phyloP scores from a whole-genome alignment of 1,140 invertebrate genomes.

The Laodelphax striatellus region DNA sequence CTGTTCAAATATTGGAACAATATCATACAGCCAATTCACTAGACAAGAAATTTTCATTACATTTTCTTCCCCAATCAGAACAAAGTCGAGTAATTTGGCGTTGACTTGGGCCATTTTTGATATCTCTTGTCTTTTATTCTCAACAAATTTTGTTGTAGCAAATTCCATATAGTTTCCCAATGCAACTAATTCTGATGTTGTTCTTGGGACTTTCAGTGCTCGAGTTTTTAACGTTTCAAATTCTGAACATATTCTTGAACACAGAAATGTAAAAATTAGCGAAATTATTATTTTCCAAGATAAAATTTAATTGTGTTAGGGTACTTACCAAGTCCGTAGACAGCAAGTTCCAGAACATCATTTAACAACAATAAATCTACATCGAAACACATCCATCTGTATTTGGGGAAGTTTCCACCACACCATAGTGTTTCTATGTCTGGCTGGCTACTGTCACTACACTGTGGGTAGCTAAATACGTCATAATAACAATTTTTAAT shows the following conservation, averaged over 20 bases:
- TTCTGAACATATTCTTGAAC: neutral
- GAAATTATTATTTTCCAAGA: too few species aligned
- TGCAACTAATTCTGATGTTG: neutral
- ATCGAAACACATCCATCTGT: too few species aligned
- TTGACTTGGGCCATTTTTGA: neutral
- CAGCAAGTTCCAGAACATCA: too few species aligned
- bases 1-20: conserved; percentile 10
- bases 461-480: too few species aligned
- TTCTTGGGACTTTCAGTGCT: neutral
- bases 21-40: conserved; percentile 10
- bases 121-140: neutral
- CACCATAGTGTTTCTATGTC: too few species aligned
- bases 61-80: conserved; percentile 50
- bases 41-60: conserved; percentile 31
- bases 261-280: neutral
- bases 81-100: conserved; percentile 41
- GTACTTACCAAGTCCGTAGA: too few species aligned
- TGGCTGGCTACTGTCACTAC: too few species aligned
- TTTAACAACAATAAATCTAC: too few species aligned
- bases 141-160: neutral
- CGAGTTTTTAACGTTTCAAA: neutral
- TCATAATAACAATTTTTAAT: too few species aligned
- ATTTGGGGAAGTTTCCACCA: too few species aligned
- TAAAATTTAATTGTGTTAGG: too few species aligned
- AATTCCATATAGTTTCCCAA: neutral